These are phyloP conservation scores for Carposina sasakii DNA, from an alignment of 1,140 invertebrate species.

Conservation along the genomic window DNA sequence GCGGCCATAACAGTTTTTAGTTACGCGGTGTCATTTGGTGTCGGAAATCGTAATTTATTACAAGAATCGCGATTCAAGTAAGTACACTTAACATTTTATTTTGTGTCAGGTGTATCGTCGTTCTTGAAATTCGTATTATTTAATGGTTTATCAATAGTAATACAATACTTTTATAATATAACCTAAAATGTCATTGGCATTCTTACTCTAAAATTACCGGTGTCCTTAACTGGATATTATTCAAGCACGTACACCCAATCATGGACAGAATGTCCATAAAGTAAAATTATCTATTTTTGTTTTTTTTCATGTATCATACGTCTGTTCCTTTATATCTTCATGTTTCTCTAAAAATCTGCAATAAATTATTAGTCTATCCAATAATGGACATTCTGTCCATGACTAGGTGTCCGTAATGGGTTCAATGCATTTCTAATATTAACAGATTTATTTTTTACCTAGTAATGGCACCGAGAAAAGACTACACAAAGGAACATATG, in stretches of 20 bases:
- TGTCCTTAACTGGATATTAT: slow-evolving; percentile 25
- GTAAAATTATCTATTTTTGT: slow-evolving; percentile 18
- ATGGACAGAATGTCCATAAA: slow-evolving; percentile 25
- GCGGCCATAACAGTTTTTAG: slow-evolving; percentile 10
- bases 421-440: too few species aligned
- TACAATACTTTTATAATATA: slow-evolving; percentile 19
- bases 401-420: slow-evolving; percentile 20
- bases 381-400: slow-evolving; percentile 22
- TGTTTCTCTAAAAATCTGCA: slow-evolving; percentile 20
- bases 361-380: slow-evolving; percentile 19
- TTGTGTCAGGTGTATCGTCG: slow-evolving; percentile 15
- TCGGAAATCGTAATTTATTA: slow-evolving; percentile 15
- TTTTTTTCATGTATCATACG: slow-evolving; percentile 17
- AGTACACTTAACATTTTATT: slow-evolving; percentile 15
- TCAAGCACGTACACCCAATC: slow-evolving; percentile 19
- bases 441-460: too few species aligned
- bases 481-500: slow-evolving; percentile 17
- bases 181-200: slow-evolving; percentile 16
- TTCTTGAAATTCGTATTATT: slow-evolving; percentile 19
- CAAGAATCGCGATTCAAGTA: slow-evolving; percentile 17
- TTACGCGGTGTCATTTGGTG: slow-evolving; percentile 14
- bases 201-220: slow-evolving; percentile 14
- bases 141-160: slow-evolving; percentile 20
- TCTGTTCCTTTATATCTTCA: slow-evolving; percentile 17
- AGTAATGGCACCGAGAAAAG: slow-evolving; percentile 23